phyloP scores from a whole-genome alignment of 2,888 invertebrate species.

The Epicampocera succincta region DNA sequence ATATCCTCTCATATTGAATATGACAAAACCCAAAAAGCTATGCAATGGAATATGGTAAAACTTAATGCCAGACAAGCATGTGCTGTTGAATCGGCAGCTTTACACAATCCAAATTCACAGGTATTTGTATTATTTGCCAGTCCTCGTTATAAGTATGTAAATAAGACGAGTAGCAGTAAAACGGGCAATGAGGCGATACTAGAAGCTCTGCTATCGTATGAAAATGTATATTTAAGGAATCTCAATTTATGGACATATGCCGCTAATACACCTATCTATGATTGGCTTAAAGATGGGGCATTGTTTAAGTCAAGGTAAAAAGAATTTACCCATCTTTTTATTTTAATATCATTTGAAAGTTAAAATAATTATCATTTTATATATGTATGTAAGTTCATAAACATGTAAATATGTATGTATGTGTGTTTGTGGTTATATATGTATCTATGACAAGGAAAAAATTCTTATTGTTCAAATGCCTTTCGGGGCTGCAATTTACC shows the following conservation, averaged over 20 bases:
- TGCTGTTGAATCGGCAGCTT: constrained; percentile 81
- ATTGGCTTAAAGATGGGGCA: constrained; percentile 76
- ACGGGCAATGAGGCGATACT: constrained; percentile 71
- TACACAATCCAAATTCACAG: constrained; percentile 78
- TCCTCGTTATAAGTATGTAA: constrained; percentile 72
- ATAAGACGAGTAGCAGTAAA: constrained; percentile 49
- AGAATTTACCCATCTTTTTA: not conserved
- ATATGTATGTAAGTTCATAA: too few relatives aligned
- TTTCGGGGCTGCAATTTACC: too few relatives aligned
- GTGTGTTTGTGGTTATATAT: too few relatives aligned
- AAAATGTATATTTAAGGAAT: constrained; percentile 78
- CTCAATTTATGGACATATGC: constrained; percentile 78
- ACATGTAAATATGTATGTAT: too few relatives aligned
- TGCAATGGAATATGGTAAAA: constrained; percentile 69
- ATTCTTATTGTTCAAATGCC: too few relatives aligned
- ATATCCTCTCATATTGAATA: not conserved
- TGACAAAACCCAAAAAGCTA: constrained; percentile 18
- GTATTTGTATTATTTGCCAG: constrained; percentile 79
- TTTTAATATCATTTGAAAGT: not conserved
- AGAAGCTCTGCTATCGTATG: constrained; percentile 75
- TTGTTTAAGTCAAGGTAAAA: constrained; percentile 76
- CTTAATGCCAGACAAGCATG: constrained; percentile 80
- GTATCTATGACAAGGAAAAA: too few relatives aligned
- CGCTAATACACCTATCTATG: constrained; percentile 77
- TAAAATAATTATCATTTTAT: not conserved